Percentiles rank a stretch among this genome's conserved stretches.
Conservation (phyloP, 1,140 invertebrate genomes). For the Aporrectodea caliginosa region DNA sequence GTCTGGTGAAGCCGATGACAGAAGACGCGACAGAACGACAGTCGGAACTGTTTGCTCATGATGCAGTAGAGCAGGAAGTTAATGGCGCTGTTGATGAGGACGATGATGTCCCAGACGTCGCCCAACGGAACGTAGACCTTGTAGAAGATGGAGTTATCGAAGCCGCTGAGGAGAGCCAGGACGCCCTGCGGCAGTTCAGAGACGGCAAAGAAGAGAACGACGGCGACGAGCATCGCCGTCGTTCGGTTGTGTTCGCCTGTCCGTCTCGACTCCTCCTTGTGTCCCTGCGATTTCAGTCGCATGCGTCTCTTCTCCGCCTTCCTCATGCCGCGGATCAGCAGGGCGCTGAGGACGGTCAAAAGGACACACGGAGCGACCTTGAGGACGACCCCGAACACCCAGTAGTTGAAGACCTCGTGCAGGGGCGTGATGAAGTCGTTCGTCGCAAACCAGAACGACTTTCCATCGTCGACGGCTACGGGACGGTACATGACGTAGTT, state of each 20-base stretch:
- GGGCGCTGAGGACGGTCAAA: constrained; percentile 54
- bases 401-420: constrained; percentile 39
- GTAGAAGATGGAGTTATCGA: constrained; percentile 41
- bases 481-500: constrained; percentile 60
- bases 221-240: constrained; percentile 81
- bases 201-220: constrained; percentile 76
- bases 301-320: neutral
- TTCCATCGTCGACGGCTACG: neutral
- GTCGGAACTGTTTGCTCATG: constrained; percentile 17
- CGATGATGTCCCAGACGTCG: constrained; percentile 5
- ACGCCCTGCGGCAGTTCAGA: constrained; percentile 73
- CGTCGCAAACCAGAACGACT: neutral
- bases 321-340: constrained; percentile 50
- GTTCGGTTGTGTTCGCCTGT: constrained; percentile 72
- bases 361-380: constrained; percentile 56
- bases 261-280: constrained; percentile 41
- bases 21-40: constrained; percentile 4
- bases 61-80: constrained; percentile 17
- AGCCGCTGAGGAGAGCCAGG: constrained; percentile 48
- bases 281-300: constrained; percentile 38
- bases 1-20: neutral
- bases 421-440: constrained; percentile 8
- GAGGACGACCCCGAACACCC: constrained; percentile 43
- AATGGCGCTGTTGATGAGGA: constrained; percentile 7
- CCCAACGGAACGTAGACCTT: constrained; percentile 41